Evolutionary conservation across 2,797 vertebrate species (phyloP), one percentile per base, ranked within the genome.

Genomic region (Phrynocephalus vlangalii): DNA sequence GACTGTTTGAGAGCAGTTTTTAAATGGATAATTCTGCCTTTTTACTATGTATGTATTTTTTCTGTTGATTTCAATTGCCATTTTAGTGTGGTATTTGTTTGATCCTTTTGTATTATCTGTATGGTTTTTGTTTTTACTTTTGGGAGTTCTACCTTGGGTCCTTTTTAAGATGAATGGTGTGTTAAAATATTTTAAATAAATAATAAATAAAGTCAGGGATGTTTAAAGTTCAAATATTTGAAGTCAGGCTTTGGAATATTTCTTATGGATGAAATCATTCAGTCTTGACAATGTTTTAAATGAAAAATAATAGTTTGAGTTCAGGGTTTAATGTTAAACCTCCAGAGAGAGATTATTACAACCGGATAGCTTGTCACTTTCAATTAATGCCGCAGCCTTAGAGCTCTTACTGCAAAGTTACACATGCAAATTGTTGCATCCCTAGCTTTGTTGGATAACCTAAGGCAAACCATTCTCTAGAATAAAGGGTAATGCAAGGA

Each of bases 351-450:
- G 91, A 3, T 93, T 93, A 93, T 95, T 95, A 94, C 88, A 94
- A 93, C 85, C 90, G 91, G 89, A 91, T 87, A 82, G 85, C 91
- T 93, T 95, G 93, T 94, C 93, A 89, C 91, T 93, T 77, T 91
- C 88, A 91, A 92, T 94, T 94, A 94, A 93, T 91, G 87, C 93
- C 76, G 70, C 91, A 94, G 90, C 90, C 87, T 92, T 85, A 85
- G 83, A 91, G 90, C 83, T 91, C 84, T 85, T 77, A 63, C 28
- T 84, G 79, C 89, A 91, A 44, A 67, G 83, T 91, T 92, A 89
- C 79, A 84, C 81, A 4, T 88, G 84, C 88, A 82, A 93, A 87
- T 80, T 87, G 82, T 94, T 94, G 91, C 93, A 90, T 94, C 91
- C 93, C 84, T 83, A 0, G 0, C 77, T 88, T 87, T 86, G 87